A percentile compares a stretch with the other conserved stretches of the same genome.
Evolutionary conservation across 1,140 invertebrate species (phyloP).

Genomic region (Popillia japonica): DNA sequence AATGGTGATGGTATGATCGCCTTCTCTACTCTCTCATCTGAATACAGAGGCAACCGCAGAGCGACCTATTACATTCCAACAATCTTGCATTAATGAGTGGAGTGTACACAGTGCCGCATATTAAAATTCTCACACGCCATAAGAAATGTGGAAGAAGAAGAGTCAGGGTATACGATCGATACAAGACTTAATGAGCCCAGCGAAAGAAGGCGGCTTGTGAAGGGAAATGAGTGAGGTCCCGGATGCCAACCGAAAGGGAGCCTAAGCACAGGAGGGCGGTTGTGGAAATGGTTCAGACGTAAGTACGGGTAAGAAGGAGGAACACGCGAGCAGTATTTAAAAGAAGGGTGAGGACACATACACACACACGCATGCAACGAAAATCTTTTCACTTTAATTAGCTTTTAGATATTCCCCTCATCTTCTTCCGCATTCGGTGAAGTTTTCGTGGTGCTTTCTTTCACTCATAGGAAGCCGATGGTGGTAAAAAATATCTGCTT

Average conservation of each 20-base stretch:
- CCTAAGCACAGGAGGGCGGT: background rate
- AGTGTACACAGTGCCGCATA: slow-evolving; percentile 53
- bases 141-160: slow-evolving; percentile 53
- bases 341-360: slow-evolving; percentile 22
- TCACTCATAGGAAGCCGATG: background rate
- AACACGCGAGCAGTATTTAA: slow-evolving; percentile 27
- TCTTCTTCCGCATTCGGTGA: background rate
- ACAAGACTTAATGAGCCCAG: slow-evolving; percentile 55
- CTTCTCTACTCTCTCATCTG: slow-evolving; percentile 24
- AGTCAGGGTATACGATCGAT: slow-evolving; percentile 48
- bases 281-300: background rate
- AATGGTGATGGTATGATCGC: background rate
- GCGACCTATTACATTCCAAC: slow-evolving; percentile 51
- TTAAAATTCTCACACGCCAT: slow-evolving; percentile 54
- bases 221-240: slow-evolving; percentile 50
- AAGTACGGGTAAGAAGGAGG: background rate
- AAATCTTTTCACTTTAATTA: slow-evolving; percentile 34
- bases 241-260: slow-evolving; percentile 37
- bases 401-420: slow-evolving; percentile 29
- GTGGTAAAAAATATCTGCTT: background rate
- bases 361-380: slow-evolving; percentile 7
- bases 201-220: slow-evolving; percentile 51
- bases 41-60: slow-evolving; percentile 35
- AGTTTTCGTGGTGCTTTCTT: background rate
- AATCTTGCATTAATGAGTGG: slow-evolving; percentile 54